Evolutionary conservation across 92 coral and sea anemone species (phyloP), one percentile per base, ranked within the genome.

Genomic region (Epizoanthus illoricatus): DNA sequence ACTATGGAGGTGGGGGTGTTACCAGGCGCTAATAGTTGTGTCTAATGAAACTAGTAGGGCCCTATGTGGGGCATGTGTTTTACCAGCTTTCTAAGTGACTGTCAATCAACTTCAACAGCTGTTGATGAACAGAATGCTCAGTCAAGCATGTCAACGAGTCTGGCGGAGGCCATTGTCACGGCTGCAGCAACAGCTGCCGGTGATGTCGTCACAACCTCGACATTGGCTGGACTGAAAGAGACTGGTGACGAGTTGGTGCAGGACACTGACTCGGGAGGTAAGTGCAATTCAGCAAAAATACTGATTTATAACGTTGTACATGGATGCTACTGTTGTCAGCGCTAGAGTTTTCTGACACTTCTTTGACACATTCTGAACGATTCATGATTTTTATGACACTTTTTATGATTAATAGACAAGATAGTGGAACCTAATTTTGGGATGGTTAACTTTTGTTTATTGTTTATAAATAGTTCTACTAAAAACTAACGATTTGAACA

Each of bases 61-160:
- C 36, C 73, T 68, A 28, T 28, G 5, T 68, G 5, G 52, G 36
- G 36, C 2, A 28, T 18, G 16, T 23, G 10, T 43, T 71, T 13
- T 2, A 7, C 7, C 56, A 43, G 12, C 19, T 28, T 18, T 1
- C 17, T 18, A 41, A 41, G n/a, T 6, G 20, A 40, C 6, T 75
- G 4, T 36, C 45, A 59, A 39, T 75, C n/a, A 19, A 24, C 67
- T 74, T 84, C 69, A 54, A 7, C 89, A 97, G 99, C 97, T 47
- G 99, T 97, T 13, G 99, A 97, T 65, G 97, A 97, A 84, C 99
- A 97, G 85, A 97, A 97, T 84, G 99, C 99, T 6, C 99, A 92
- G 84, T 90, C 98, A 9, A 65, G 88, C 69, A 75, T 89, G 74
- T 88, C 92, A 16, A 88, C 91, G 18, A 86, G 86, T 65, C 84